Percentiles rank a stretch among this genome's conserved stretches.
phyloP scores from a whole-genome alignment of 2,113 vertebrate genomes.

The Mobula birostris region DNA sequence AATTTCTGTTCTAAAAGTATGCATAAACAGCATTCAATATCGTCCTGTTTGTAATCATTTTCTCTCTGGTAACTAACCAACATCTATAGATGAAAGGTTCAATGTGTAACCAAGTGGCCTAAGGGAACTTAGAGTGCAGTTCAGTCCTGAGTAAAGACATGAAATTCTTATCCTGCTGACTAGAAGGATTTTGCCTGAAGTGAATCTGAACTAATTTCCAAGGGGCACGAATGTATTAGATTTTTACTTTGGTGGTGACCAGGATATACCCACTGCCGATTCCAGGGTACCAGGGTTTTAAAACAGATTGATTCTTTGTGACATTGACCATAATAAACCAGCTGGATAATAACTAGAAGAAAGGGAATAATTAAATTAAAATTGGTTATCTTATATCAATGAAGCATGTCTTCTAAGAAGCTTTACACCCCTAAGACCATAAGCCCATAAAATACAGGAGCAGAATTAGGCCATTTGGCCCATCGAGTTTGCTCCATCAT shows the following conservation, averaged over 20 bases:
- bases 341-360: background rate
- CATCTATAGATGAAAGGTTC: background rate
- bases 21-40: no score
- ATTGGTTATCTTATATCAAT: background rate
- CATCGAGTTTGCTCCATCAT: no score
- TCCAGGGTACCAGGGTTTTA: background rate
- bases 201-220: background rate
- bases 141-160: background rate
- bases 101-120: background rate
- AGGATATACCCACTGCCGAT: background rate
- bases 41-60: no score
- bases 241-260: background rate
- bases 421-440: background rate
- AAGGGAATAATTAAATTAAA: background rate
- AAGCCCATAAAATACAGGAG: no score
- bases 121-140: background rate
- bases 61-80: no score
- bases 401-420: background rate
- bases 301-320: background rate
- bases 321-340: background rate
- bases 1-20: background rate
- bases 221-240: background rate
- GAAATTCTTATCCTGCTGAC: background rate
- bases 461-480: no score
- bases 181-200: background rate